Percentiles rank a stretch among this genome's conserved stretches.
phyloP scores from a whole-genome alignment of 2,113 vertebrate species.

The Romanogobio albipinnatus region DNA sequence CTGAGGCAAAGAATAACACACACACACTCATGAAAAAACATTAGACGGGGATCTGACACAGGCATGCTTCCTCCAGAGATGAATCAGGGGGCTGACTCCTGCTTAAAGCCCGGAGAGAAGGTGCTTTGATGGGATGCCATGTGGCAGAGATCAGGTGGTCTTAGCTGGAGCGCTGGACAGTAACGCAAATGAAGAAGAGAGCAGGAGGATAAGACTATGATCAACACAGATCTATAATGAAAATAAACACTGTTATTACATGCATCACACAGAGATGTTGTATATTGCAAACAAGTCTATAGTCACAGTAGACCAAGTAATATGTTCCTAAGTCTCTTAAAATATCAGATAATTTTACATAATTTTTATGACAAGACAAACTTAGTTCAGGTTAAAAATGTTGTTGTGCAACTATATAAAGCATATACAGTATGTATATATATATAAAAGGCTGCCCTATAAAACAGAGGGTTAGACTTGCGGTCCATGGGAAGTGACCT shows the following conservation, averaged over 20 bases:
- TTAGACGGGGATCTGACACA: conserved; percentile 69
- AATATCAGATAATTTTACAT: no score
- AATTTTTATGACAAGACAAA: no score
- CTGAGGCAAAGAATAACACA: conserved; percentile 64
- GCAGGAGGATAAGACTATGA: conserved; percentile 75
- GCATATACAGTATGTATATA: no score
- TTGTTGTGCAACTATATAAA: no score
- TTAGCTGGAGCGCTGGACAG: conserved; percentile 77
- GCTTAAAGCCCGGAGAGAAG: conserved; percentile 68
- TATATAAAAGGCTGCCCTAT: conserved; percentile 75
- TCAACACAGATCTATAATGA: conserved; percentile 72
- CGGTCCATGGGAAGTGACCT: conserved; percentile 82
- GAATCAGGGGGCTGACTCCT: conserved; percentile 67
- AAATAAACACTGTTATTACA: conserved; percentile 38
- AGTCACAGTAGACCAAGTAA: neutral
- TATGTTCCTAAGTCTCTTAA: no score
- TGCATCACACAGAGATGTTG: neutral
- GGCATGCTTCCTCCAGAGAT: conserved; percentile 59
- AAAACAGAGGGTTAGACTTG: conserved; percentile 77
- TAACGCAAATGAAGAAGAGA: conserved; percentile 67
- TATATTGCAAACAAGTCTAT: neutral
- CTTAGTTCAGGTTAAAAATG: no score
- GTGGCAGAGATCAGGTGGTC: conserved; percentile 77
- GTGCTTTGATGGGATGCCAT: conserved; percentile 78
- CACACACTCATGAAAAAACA: conserved; percentile 64